These are phyloP conservation scores for Rhabdomys dilectus DNA, from an alignment of 2,113 vertebrate genomes.

Conservation along the genomic window DNA sequence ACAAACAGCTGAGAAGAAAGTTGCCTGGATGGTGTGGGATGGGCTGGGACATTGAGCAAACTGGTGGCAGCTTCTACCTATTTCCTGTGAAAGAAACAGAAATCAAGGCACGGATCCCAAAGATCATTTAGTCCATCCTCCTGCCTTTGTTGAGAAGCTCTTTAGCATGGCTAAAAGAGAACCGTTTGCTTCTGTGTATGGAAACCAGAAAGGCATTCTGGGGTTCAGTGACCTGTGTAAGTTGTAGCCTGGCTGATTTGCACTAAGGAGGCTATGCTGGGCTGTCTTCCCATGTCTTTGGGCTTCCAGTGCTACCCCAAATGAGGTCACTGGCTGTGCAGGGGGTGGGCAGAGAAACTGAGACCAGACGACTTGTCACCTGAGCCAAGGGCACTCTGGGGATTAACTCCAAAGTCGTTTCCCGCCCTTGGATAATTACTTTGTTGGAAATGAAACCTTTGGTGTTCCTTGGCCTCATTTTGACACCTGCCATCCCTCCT, in stretches of 20 bases:
- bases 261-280: not conserved
- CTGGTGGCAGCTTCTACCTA: not conserved
- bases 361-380: constrained; percentile 47
- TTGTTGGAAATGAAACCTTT: constrained; percentile 79
- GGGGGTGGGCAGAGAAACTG: not conserved
- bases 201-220: not conserved
- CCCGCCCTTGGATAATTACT: constrained; percentile 77
- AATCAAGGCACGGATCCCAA: not conserved
- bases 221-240: not conserved
- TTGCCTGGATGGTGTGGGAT: too few relatives aligned
- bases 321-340: not conserved
- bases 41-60: not conserved
- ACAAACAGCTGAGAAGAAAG: not conserved
- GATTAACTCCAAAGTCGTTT: constrained; percentile 69
- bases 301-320: too few relatives aligned
- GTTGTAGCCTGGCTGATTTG: not conserved
- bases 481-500: constrained; percentile 65
- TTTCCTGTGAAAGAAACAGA: not conserved
- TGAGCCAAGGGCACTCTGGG: constrained; percentile 51
- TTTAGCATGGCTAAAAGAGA: not conserved
- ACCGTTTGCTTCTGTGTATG: not conserved
- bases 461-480: constrained; percentile 78
- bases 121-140: not conserved
- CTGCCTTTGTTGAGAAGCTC: not conserved
- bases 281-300: accelerated